phyloP scores from a whole-genome alignment of 2,888 invertebrate species.

The Papilio gigon region DNA sequence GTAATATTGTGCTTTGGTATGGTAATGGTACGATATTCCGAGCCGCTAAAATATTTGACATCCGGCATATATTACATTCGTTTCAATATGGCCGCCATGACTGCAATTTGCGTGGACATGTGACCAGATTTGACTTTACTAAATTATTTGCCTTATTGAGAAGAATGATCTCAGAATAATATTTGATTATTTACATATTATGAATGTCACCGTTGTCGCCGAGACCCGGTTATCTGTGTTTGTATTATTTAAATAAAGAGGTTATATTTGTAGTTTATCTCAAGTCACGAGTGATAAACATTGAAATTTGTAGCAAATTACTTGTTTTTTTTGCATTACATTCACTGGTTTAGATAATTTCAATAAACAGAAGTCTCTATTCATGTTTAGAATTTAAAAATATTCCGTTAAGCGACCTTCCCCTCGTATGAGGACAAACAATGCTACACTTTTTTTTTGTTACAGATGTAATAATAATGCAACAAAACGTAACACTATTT shows the following conservation, averaged over 20 bases:
- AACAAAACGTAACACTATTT: constrained; percentile 5
- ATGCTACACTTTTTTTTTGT: constrained; percentile 26
- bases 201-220: not conserved
- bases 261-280: not conserved
- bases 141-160: too few species aligned
- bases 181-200: not conserved
- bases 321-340: not conserved
- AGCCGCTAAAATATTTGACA: too few species aligned
- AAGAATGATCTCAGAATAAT: too few species aligned
- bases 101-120: too few species aligned
- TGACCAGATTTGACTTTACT: not conserved
- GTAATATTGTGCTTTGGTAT: too few species aligned
- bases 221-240: constrained; percentile 2
- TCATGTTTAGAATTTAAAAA: not conserved
- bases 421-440: constrained; percentile 33
- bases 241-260: constrained; percentile 7
- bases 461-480: constrained; percentile 36
- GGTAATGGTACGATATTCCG: too few species aligned
- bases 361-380: not conserved
- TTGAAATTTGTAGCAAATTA: not conserved
- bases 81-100: too few species aligned
- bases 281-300: not conserved
- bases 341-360: not conserved
- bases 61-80: too few species aligned
- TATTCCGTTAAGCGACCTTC: constrained; percentile 38